phyloP scores from a whole-genome alignment of 2,888 invertebrate species.

The Cyclophora albipunctata region DNA sequence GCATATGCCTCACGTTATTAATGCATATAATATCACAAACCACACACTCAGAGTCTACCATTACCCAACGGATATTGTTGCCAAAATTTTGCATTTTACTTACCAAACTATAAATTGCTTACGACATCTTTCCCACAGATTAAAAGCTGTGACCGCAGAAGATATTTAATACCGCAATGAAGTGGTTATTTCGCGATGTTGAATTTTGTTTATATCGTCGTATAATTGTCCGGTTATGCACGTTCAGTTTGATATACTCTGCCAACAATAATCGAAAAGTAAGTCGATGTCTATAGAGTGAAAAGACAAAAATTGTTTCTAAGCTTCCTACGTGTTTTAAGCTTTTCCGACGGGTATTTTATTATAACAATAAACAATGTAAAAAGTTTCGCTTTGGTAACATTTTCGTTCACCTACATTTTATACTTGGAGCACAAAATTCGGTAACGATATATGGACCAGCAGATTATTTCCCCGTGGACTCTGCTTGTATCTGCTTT shows the following conservation, averaged over 20 bases:
- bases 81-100: constrained; percentile 41
- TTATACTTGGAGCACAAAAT: constrained; percentile 15
- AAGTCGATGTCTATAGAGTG: too few relatives aligned
- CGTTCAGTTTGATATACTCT: too few relatives aligned
- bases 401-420: constrained; percentile 9
- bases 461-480: constrained; percentile 22
- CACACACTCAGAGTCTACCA: constrained; percentile 36
- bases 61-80: constrained; percentile 34
- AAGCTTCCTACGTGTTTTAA: too few relatives aligned
- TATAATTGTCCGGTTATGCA: too few relatives aligned
- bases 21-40: constrained; percentile 32
- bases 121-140: constrained; percentile 22
- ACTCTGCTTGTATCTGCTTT: constrained; percentile 8
- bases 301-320: too few relatives aligned
- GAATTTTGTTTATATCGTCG: background rate
- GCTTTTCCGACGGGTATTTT: too few relatives aligned
- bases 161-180: too few relatives aligned
- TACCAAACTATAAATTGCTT: constrained; percentile 24
- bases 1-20: background rate
- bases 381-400: too few relatives aligned
- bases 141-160: constrained; percentile 5
- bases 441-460: constrained; percentile 19
- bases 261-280: too few relatives aligned
- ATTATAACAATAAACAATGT: too few relatives aligned
- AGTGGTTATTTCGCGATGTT: too few relatives aligned